phyloP scores from a whole-genome alignment of 2,888 invertebrate species.

The Helicoverpa assulta region DNA sequence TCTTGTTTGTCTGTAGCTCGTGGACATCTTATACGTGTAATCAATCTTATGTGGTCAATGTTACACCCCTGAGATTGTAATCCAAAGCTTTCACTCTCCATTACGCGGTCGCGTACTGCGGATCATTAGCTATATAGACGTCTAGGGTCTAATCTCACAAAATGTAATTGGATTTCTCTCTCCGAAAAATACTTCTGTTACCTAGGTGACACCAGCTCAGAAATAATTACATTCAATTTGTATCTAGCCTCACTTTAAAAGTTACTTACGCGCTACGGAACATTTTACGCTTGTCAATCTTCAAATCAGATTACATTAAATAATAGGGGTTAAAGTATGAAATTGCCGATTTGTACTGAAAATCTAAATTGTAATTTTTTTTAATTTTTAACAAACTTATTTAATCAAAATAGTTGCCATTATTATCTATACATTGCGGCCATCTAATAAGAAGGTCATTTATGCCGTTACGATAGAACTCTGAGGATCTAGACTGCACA shows the following conservation, averaged over 20 bases:
- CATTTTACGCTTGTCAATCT: constrained; percentile 25
- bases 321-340: too few species aligned
- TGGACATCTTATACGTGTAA: background rate
- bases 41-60: background rate
- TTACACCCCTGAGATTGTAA: background rate
- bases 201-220: background rate
- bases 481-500: too few species aligned
- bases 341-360: too few species aligned
- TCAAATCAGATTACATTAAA: constrained; percentile 23
- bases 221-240: constrained; percentile 1
- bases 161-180: background rate
- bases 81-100: background rate
- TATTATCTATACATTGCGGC: too few species aligned
- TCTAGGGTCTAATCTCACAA: background rate
- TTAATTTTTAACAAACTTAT: too few species aligned
- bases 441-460: too few species aligned
- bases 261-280: constrained; percentile 2
- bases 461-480: too few species aligned
- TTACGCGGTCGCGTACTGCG: background rate
- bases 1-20: background rate
- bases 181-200: background rate
- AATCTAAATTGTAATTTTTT: too few species aligned
- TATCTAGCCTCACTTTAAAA: background rate
- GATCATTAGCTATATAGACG: background rate
- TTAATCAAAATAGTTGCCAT: too few species aligned